These are phyloP conservation scores for Caerostris extrusa DNA, from an alignment of 1,140 invertebrate genomes.

Conservation along the genomic window DNA sequence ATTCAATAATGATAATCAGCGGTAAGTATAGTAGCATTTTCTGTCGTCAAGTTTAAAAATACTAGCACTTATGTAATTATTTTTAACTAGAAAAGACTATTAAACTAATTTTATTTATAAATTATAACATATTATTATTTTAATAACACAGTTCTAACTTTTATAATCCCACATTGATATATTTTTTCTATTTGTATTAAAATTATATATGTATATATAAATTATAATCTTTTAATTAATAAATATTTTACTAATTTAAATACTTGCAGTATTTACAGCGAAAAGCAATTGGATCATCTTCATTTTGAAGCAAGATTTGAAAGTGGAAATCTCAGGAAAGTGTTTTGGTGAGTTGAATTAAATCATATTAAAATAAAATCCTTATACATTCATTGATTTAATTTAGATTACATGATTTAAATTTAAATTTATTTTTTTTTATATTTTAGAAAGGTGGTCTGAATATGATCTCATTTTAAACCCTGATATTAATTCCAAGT, in stretches of 20 bases:
- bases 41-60: too few species aligned
- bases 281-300: constrained; percentile 82
- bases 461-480: constrained; percentile 97
- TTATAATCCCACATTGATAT: too few species aligned
- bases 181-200: too few species aligned
- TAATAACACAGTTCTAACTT: too few species aligned
- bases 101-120: too few species aligned
- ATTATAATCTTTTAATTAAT: too few species aligned
- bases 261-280: constrained; percentile 50
- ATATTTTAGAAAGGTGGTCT: constrained; percentile 85
- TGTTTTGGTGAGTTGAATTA: constrained; percentile 89
- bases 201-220: too few species aligned
- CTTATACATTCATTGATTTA: not conserved
- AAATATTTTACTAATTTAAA: not conserved
- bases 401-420: constrained; percentile 60
- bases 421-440: not conserved
- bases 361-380: not conserved
- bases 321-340: constrained; percentile 96
- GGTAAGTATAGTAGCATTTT: constrained; percentile 80
- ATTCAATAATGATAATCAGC: constrained; percentile 85
- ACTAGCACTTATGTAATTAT: too few species aligned
- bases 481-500: constrained; percentile 91
- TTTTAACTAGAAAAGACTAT: not conserved
- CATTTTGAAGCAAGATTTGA: constrained; percentile 98
- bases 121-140: too few species aligned